Percentiles rank a stretch among this genome's conserved stretches.
phyloP scores from a whole-genome alignment of 2,113 vertebrate genomes.

The Poicephalus meyeri region DNA sequence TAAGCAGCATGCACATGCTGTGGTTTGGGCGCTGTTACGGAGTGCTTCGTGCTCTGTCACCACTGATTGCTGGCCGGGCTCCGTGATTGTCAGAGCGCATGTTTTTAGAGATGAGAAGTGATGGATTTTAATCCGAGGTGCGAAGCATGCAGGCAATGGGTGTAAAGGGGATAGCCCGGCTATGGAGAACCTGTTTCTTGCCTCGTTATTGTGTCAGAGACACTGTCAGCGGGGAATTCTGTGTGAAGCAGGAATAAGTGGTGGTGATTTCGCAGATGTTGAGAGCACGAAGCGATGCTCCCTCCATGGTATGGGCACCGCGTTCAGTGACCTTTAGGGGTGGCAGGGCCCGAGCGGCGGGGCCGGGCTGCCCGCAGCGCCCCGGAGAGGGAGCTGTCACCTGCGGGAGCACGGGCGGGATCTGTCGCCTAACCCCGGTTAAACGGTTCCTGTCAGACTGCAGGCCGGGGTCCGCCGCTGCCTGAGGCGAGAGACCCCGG shows the following conservation, averaged over 20 bases:
- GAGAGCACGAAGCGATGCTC: fast-evolving
- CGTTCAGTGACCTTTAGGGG: not conserved
- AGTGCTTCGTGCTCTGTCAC: not conserved
- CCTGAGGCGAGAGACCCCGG: too few species aligned
- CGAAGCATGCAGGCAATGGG: not conserved
- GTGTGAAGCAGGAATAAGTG: not conserved
- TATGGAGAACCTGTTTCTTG: not conserved
- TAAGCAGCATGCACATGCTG: fast-evolving
- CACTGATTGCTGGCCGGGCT: not conserved
- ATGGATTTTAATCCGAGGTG: not conserved
- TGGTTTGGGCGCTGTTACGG: fast-evolving
- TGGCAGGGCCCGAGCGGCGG: not conserved
- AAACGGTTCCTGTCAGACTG: not conserved
- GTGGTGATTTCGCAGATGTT: not conserved
- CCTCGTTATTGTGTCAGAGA: not conserved
- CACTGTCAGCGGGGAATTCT: not conserved
- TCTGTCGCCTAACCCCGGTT: not conserved
- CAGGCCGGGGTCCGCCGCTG: not conserved
- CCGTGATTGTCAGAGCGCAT: not conserved
- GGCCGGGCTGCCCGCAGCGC: not conserved
- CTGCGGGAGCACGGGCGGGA: too few species aligned
- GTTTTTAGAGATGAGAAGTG: not conserved
- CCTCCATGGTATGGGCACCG: not conserved
- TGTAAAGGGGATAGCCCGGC: fast-evolving
- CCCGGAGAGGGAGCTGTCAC: not conserved